These are phyloP conservation scores for Porites australiensis DNA, from an alignment of 64 coral and sea anemone genomes.

Conservation along the genomic window DNA sequence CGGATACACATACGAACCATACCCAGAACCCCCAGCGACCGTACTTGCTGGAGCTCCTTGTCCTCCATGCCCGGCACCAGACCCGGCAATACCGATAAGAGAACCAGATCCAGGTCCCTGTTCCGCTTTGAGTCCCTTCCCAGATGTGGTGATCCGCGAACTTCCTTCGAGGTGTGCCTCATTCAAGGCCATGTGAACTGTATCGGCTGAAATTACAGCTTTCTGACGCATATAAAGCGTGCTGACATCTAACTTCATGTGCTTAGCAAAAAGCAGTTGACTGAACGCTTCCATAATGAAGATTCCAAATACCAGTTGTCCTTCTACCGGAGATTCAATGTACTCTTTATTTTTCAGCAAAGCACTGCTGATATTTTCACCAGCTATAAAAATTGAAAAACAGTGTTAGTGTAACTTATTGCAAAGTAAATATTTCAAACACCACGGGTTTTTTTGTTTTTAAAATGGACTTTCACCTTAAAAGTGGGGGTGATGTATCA, in stretches of 20 bases:
- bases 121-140: slow-evolving; percentile 42
- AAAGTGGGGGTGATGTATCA: too few species aligned
- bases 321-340: slow-evolving; percentile 64
- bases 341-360: slow-evolving; percentile 78
- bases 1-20: slow-evolving; percentile 93
- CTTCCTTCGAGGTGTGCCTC: slow-evolving; percentile 87
- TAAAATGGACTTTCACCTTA: too few species aligned
- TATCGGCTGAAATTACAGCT: slow-evolving; percentile 80
- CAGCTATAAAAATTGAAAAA: background rate
- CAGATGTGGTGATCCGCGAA: slow-evolving; percentile 72
- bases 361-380: slow-evolving; percentile 87
- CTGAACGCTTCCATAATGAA: slow-evolving; percentile 85
- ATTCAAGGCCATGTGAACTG: slow-evolving; percentile 66
- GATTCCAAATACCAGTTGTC: slow-evolving; percentile 75
- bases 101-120: slow-evolving; percentile 68
- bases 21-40: slow-evolving; percentile 67
- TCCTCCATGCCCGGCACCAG: slow-evolving; percentile 95
- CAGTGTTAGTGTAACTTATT: too few species aligned
- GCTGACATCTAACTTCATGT: slow-evolving; percentile 67
- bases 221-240: slow-evolving; percentile 82
- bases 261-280: slow-evolving; percentile 69
- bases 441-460: too few species aligned
- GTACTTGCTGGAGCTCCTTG: slow-evolving; percentile 78
- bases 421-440: too few species aligned
- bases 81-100: slow-evolving; percentile 48